A percentile compares a stretch with the other conserved stretches of the same genome.
These are phyloP conservation scores for Pseudanteris insignis DNA, from an alignment of 2,888 invertebrate species.

Conservation along the genomic window DNA sequence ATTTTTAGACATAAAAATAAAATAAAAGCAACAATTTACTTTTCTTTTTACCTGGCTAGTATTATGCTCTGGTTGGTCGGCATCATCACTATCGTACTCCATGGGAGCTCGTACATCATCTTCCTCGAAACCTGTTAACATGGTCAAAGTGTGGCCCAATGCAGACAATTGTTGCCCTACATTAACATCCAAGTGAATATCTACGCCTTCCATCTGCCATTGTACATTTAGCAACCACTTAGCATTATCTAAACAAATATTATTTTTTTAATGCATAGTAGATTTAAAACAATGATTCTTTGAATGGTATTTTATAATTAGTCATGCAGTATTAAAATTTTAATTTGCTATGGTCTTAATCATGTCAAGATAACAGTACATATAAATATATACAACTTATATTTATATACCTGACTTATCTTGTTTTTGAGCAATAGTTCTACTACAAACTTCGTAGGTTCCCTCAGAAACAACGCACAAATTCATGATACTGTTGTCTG, in stretches of 20 bases:
- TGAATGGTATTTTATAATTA: no score
- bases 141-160: constrained; percentile 93
- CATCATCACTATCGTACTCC: constrained; percentile 81
- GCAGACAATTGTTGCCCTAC: constrained; percentile 96
- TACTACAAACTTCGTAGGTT: constrained; percentile 95
- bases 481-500: constrained; percentile 83
- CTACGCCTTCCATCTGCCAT: constrained; percentile 99
- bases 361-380: no score
- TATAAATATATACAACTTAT: no score
- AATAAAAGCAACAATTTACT: constrained; percentile 53
- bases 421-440: constrained; percentile 88
- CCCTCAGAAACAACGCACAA: constrained; percentile 98
- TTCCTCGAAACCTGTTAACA: constrained; percentile 90
- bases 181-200: constrained; percentile 94
- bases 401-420: constrained; percentile 72
- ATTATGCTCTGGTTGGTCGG: constrained; percentile 73
- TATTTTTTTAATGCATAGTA: no score
- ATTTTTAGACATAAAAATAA: constrained; percentile 12
- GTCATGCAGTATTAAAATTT: no score
- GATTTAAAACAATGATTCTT: no score
- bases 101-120: constrained; percentile 78
- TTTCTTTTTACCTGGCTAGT: constrained; percentile 65
- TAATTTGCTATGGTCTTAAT: no score
- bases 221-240: constrained; percentile 98
- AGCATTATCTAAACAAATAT: constrained; percentile 92